Evolutionary conservation across 2,113 vertebrate species (phyloP).

Genomic region (Sebastes fasciatus): DNA sequence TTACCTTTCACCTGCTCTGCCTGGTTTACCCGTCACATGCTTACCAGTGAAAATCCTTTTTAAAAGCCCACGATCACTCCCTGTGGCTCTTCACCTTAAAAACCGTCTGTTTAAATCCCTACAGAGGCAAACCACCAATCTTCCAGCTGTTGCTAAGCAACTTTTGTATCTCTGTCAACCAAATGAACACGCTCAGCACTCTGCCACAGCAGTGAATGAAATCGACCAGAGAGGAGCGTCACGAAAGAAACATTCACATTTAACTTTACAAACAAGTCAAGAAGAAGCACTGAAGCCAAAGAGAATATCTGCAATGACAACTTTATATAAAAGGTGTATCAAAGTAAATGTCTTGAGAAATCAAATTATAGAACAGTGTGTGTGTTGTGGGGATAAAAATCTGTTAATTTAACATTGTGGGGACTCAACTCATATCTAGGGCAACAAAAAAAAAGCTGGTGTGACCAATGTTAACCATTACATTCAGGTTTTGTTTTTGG

Average conservation of each 20-base stretch:
- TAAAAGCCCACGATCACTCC: background rate
- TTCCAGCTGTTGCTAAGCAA: slow-evolving; percentile 43
- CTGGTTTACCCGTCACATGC: background rate
- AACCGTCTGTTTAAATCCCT: background rate
- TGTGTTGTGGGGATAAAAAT: no score
- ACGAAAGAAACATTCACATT: background rate
- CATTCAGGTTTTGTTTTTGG: background rate
- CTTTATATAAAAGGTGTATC: background rate
- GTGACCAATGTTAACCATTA: background rate
- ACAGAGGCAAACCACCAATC: background rate
- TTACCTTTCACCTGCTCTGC: slow-evolving; percentile 27
- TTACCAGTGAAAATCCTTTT: background rate
- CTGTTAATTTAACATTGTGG: no score
- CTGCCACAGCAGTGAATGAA: background rate
- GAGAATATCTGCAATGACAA: background rate
- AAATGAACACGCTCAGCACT: background rate
- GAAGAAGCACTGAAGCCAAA: background rate
- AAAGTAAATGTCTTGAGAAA: background rate
- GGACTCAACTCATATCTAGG: no score
- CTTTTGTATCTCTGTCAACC: slow-evolving; percentile 11
- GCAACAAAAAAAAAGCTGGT: no score
- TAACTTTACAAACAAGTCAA: background rate
- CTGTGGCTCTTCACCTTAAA: background rate
- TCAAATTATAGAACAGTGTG: background rate
- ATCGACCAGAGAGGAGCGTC: no score